Conservation (phyloP, 2,113 vertebrate genomes). For the Empidonax alnorum region DNA sequence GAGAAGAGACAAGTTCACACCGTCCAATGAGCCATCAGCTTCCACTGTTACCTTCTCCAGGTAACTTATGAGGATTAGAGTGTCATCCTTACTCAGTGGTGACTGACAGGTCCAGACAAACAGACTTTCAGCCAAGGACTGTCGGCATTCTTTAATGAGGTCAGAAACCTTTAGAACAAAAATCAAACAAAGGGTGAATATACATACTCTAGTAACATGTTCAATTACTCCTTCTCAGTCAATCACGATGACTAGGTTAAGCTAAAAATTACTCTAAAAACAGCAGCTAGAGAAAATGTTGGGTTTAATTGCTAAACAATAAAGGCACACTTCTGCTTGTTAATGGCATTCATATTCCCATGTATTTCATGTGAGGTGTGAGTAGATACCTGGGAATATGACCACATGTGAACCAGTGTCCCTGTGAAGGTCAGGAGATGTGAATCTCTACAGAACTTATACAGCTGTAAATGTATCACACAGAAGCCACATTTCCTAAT, state of each 20-base stretch:
- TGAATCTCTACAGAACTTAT: neutral
- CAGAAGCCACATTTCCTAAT: neutral
- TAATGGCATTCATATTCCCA: neutral
- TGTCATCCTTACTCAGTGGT: slow-evolving; percentile 91
- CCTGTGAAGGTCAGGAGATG: neutral
- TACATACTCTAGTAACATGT: neutral
- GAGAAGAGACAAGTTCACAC: slow-evolving; percentile 89
- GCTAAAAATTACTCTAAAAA: neutral
- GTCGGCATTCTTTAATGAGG: slow-evolving; percentile 91
- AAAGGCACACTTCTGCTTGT: neutral
- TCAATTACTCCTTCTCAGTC: neutral
- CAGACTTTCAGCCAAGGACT: slow-evolving; percentile 91
- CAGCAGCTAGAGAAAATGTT: neutral
- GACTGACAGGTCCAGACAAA: slow-evolving; percentile 98
- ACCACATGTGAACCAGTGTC: neutral
- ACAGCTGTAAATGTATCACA: neutral
- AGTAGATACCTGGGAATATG: neutral
- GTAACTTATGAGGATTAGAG: slow-evolving; percentile 89
- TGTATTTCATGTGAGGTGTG: neutral
- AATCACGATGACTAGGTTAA: neutral
- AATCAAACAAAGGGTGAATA: neutral
- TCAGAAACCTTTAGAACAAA: slow-evolving; percentile 84
- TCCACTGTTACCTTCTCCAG: slow-evolving; percentile 91
- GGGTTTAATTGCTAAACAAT: neutral
- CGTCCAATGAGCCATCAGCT: slow-evolving; percentile 89